A percentile compares a stretch with the other conserved stretches of the same genome.
Conservation (phyloP, 2,797 vertebrate genomes). For the Xenentodon cancila region DNA sequence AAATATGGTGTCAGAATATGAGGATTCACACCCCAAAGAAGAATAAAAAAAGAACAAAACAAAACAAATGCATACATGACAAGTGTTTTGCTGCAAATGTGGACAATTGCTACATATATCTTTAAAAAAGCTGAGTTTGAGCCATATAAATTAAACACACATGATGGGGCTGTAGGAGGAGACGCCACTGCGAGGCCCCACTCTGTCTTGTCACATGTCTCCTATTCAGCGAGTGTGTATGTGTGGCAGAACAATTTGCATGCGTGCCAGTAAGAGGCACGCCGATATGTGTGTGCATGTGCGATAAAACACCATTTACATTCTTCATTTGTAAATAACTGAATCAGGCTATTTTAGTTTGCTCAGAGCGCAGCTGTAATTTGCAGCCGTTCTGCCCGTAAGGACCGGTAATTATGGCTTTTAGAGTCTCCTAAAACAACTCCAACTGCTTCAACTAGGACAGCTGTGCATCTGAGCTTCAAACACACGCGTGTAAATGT, state of each 20-base stretch:
- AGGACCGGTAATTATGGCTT: conserved; percentile 75
- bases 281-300: conserved; percentile 19
- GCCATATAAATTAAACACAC: conserved; percentile 68
- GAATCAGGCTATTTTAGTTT: conserved; percentile 77
- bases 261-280: conserved; percentile 24
- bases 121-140: conserved; percentile 20
- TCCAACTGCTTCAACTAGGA: conserved; percentile 63
- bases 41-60: not conserved
- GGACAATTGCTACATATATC: conserved; percentile 2
- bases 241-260: conserved; percentile 6
- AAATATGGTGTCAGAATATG: conserved; percentile 6
- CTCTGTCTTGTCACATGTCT: conserved; percentile 64
- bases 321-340: conserved; percentile 78
- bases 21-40: conserved; percentile 9
- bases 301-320: conserved; percentile 63
- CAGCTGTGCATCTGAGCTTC: conserved; percentile 51
- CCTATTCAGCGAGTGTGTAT: conserved; percentile 38
- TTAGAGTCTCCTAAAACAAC: conserved; percentile 71
- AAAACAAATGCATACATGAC: not conserved
- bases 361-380: conserved; percentile 70
- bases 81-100: not conserved
- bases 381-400: conserved; percentile 69
- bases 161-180: conserved; percentile 59
- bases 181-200: conserved; percentile 40
- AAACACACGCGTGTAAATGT: conserved; percentile 2